Evolutionary conservation across 2,113 vertebrate genomes (phyloP).

Genomic region (Leptodactylus fuscus): DNA sequence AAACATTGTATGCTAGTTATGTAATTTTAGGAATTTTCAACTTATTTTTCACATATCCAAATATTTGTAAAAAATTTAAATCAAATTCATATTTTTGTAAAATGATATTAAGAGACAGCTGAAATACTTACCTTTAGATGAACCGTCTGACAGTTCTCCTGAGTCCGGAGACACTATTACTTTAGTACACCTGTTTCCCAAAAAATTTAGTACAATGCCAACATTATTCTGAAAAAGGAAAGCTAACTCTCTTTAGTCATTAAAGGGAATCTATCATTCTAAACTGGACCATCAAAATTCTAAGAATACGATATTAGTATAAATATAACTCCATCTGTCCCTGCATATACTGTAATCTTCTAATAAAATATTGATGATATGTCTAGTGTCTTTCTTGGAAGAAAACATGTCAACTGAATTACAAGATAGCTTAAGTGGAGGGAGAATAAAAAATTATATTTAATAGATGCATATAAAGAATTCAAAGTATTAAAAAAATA

Average conservation of each 20-base stretch:
- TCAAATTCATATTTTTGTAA: not conserved
- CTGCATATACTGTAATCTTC: not conserved
- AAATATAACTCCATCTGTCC: not conserved
- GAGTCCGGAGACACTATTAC: not conserved
- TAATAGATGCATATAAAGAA: not conserved
- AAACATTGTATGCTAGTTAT: not conserved
- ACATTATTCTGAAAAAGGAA: not conserved
- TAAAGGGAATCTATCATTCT: not conserved
- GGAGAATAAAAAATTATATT: not conserved
- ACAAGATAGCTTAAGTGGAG: not conserved
- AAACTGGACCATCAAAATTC: not conserved
- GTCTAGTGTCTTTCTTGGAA: not conserved
- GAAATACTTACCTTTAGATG: not conserved
- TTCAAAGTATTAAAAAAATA: too few relatives aligned
- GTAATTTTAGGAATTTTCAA: not conserved
- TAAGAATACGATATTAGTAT: not conserved
- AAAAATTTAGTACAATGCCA: not conserved
- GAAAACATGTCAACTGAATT: not conserved
- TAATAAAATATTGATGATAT: not conserved
- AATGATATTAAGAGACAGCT: not conserved
- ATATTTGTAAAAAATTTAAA: not conserved
- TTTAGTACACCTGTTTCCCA: not conserved
- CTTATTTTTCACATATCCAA: not conserved
- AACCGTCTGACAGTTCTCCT: not conserved
- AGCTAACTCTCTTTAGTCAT: not conserved